Evolutionary conservation across 1,140 invertebrate species (phyloP), one percentile per base, ranked within the genome.

Genomic region (Harpegnathos saltator): DNA sequence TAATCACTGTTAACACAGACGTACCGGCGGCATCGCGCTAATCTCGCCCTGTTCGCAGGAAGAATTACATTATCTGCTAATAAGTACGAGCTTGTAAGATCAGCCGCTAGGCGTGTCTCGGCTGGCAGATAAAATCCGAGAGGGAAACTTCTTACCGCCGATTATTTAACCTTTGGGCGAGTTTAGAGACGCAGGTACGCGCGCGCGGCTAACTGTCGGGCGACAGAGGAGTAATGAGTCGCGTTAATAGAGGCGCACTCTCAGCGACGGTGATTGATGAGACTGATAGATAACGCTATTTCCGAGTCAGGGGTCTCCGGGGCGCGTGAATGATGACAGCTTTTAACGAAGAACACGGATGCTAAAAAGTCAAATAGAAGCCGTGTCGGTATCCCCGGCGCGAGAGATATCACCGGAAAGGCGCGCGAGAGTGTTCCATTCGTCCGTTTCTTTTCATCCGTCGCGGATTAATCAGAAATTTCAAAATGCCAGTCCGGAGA

Each of bases 61-160:
- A 44, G 66, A 88, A 74, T 68, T 85, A 85, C 62, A 83, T 88
- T 78, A 80, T 88, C 56, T 50, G 12, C 48, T 44, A 71, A 24
- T 85, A 83, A 44, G 38, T 33, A 48, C 65, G 59, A 88, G 58
- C 59, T 85, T 50, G 83, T 78, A 85, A 62, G 50, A 48, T 62
- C 85, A 77, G 29, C 75, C 56, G 78, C 14, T 71, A 78, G 72
- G 72, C 72, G 83, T 87, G 80, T 74, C 38, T 44, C 77, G 5
- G 56, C 50, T 68, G 54, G 48, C 56, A 72, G 72, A 89, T 88
- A 82, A 88, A 87, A 84, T 88, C 85, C 85, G 63, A 73, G 63
- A 73, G 58, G 59, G 72, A 33, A 74, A 72, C 59, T 19, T 82
- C 72, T 68, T 82, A 77, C 63, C 56, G 58, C n/a, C 68, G 54